A percentile compares a stretch with the other conserved stretches of the same genome.
These are phyloP conservation scores for Patella vulgata DNA, from an alignment of 1,140 invertebrate species.

Conservation along the genomic window DNA sequence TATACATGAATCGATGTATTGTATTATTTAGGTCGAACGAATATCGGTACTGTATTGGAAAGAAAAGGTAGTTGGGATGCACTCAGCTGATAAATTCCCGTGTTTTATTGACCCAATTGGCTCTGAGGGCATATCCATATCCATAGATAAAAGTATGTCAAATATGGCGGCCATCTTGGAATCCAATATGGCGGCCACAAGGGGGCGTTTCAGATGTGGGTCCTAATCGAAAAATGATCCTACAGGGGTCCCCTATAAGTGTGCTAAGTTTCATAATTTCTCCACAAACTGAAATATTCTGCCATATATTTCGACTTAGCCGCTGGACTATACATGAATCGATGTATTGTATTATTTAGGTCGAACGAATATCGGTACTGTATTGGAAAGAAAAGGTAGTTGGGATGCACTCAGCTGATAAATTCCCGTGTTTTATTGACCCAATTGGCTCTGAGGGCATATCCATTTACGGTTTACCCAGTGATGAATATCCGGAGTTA, in stretches of 20 bases:
- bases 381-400: slow-evolving; percentile 46
- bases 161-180: no score
- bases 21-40: slow-evolving; percentile 36
- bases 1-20: neutral
- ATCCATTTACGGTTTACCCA: slow-evolving; percentile 50
- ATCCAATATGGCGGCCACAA: no score
- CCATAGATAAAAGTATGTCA: no score
- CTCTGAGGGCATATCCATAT: slow-evolving; percentile 18
- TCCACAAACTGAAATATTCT: no score
- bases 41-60: slow-evolving; percentile 52
- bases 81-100: slow-evolving; percentile 39
- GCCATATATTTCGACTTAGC: no score
- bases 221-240: no score
- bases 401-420: slow-evolving; percentile 22
- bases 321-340: no score
- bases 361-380: slow-evolving; percentile 38
- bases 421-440: slow-evolving; percentile 42
- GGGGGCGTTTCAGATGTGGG: no score
- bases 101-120: slow-evolving; percentile 27
- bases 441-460: slow-evolving; percentile 4
- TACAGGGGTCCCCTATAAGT: no score
- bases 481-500: slow-evolving; percentile 55
- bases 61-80: slow-evolving; percentile 28
- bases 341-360: slow-evolving; percentile 32
- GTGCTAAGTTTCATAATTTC: no score